phyloP scores from a whole-genome alignment of 1,140 invertebrate genomes.

The Dinothrombium tinctorium region DNA sequence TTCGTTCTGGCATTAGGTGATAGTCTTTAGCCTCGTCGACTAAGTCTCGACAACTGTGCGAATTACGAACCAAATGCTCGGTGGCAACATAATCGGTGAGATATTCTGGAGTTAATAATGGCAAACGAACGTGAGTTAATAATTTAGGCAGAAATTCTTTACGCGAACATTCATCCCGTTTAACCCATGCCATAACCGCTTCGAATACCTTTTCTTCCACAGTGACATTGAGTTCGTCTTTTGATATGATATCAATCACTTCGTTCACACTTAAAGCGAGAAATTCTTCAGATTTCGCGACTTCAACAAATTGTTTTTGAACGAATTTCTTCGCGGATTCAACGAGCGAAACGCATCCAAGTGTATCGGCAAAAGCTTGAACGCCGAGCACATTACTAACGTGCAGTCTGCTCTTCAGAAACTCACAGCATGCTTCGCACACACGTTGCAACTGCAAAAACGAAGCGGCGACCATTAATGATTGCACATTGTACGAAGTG shows the following conservation, averaged over 20 bases:
- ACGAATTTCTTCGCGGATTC: conserved; percentile 55
- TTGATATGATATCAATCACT: conserved; percentile 9
- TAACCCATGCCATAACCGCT: conserved; percentile 62
- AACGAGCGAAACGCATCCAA: conserved; percentile 43
- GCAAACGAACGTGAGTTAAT: conserved; percentile 61
- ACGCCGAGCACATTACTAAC: conserved; percentile 64
- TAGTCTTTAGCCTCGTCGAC: conserved; percentile 61
- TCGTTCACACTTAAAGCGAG: conserved; percentile 1
- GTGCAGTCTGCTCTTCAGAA: conserved; percentile 48
- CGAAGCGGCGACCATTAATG: conserved; percentile 60
- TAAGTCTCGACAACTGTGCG: conserved; percentile 48
- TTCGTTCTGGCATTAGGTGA: conserved; percentile 56
- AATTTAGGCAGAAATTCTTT: conserved; percentile 45
- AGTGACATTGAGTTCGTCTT: conserved; percentile 7
- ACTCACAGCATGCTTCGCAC: conserved; percentile 56
- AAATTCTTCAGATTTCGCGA: conserved; percentile 7
- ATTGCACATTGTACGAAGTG: conserved; percentile 55
- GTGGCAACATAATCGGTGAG: conserved; percentile 54
- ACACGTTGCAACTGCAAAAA: conserved; percentile 59
- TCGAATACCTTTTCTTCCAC: conserved; percentile 40
- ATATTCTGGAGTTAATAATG: conserved; percentile 45
- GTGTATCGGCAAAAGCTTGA: conserved; percentile 51
- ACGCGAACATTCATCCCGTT: conserved; percentile 41
- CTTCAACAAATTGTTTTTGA: conserved; percentile 50
- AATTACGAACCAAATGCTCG: conserved; percentile 49